Evolutionary conservation across 2,888 invertebrate genomes (phyloP), one percentile per base, ranked within the genome.

Genomic region (Zeuzera pyrina): DNA sequence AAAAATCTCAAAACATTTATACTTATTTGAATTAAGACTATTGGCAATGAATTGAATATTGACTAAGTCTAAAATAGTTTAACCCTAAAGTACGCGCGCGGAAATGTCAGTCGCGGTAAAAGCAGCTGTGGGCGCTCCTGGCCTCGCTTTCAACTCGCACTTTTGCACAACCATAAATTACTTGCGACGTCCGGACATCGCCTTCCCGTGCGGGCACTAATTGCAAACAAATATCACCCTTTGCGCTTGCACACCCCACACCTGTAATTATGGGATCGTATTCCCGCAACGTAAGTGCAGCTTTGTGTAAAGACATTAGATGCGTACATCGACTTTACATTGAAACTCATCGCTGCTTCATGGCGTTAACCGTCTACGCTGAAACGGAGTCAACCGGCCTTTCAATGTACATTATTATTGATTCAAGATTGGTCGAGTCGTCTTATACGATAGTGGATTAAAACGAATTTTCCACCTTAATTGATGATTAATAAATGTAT

Each of bases 201-300:
- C 52, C 57, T 62, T 61, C 64, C 59, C 64, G 63, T n/a, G n/a
- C n/a, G n/a, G 57, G 66, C 54, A 51, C 58, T 69, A 72, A 71
- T 72, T 70, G 68, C 69, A 54, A 60, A 62, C 73, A 72, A 73
- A 73, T 70, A 71, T 66, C 62, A 57, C 65, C 68, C 68, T 64
- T 66, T 57, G 58, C 61, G 59, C 64, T 57, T 55, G 52, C 56
- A 46, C 31, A 45, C 50, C 41, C 43, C 35, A 47, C 52, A 56
- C 57, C 57, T 39, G 53, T 56, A 65, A 71, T 69, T 70, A 65
- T 47, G 51, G 43, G 49, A 59, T 57, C 57, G 51, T 47, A 52
- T 48, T 45, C 47, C 42, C 40, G 44, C 46, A 39, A 42, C 45
- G 39, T 57, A 63, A 64, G 50, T 62, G 57, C 56, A 49, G 49